These are phyloP conservation scores for Elymnias hypermnestra DNA, from an alignment of 1,140 invertebrate genomes.

Conservation along the genomic window DNA sequence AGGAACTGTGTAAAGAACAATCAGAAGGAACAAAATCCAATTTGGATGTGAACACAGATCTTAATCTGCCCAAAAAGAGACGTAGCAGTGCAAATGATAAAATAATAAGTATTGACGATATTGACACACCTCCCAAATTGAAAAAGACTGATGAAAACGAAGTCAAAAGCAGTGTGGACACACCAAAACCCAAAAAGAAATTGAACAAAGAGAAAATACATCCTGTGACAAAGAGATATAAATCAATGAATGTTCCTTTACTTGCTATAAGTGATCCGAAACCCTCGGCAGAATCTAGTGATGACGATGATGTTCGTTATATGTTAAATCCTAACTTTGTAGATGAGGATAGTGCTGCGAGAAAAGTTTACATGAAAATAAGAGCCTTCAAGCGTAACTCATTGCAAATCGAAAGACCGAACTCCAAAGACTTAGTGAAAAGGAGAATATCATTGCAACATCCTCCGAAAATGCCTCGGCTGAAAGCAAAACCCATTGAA, in stretches of 20 bases:
- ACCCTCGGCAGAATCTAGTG: constrained; percentile 35
- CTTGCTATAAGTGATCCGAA: constrained; percentile 23
- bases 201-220: constrained; percentile 41
- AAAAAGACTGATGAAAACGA: constrained; percentile 27
- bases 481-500: constrained; percentile 44
- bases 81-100: constrained; percentile 10
- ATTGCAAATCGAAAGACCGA: constrained; percentile 54
- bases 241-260: constrained; percentile 24
- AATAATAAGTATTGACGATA: constrained; percentile 3
- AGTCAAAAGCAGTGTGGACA: constrained; percentile 24
- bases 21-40: not conserved
- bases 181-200: constrained; percentile 47
- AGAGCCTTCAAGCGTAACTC: constrained; percentile 57
- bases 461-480: constrained; percentile 51
- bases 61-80: constrained; percentile 9
- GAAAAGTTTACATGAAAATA: constrained; percentile 59
- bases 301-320: constrained; percentile 64
- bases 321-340: constrained; percentile 63
- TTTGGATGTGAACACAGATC: not conserved
- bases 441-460: constrained; percentile 58
- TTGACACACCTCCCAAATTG: constrained; percentile 14
- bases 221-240: constrained; percentile 42
- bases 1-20: not conserved
- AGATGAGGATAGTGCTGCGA: constrained; percentile 32
- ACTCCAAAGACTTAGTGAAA: constrained; percentile 56